Conservation (phyloP, 2,797 vertebrate genomes). For the Enteromius anoplus region DNA sequence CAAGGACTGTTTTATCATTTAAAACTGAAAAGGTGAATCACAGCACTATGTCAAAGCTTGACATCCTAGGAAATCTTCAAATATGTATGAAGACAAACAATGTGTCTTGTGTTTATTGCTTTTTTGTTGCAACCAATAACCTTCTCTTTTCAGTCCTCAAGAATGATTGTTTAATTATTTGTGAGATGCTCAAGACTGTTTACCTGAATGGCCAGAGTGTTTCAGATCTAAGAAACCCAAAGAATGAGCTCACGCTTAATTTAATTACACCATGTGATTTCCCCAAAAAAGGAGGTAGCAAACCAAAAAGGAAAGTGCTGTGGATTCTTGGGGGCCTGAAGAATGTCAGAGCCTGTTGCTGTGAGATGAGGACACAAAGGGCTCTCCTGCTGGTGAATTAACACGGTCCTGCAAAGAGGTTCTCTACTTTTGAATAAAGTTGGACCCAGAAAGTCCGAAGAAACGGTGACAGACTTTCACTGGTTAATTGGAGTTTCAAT, state of each 20-base stretch:
- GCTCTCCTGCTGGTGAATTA: conserved; percentile 47
- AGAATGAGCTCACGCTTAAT: conserved; percentile 53
- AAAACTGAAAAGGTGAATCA: not conserved
- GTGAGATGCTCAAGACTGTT: conserved; percentile 40
- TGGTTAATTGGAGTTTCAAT: conserved; percentile 45
- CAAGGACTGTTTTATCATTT: not conserved
- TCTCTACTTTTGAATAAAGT: conserved; percentile 40
- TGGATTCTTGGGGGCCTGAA: conserved; percentile 51
- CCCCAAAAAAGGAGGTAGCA: conserved; percentile 53
- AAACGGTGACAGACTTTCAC: conserved; percentile 39
- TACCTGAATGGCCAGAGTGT: conserved; percentile 52
- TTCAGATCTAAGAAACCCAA: conserved; percentile 40
- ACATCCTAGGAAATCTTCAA: not conserved
- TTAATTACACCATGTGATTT: conserved; percentile 57
- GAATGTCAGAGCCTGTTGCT: conserved; percentile 51
- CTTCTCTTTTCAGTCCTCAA: not conserved
- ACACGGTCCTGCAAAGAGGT: conserved; percentile 37
- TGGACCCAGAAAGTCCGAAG: conserved; percentile 37
- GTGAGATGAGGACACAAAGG: conserved; percentile 53
- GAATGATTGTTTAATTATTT: conserved; percentile 8
- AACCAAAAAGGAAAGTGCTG: conserved; percentile 43
- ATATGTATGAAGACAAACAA: not conserved
- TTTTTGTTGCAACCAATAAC: conserved; percentile 1
- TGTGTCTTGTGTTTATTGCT: not conserved
- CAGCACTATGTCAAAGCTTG: not conserved